phyloP scores from a whole-genome alignment of 2,113 vertebrate genomes.

The Rallus limicola region DNA sequence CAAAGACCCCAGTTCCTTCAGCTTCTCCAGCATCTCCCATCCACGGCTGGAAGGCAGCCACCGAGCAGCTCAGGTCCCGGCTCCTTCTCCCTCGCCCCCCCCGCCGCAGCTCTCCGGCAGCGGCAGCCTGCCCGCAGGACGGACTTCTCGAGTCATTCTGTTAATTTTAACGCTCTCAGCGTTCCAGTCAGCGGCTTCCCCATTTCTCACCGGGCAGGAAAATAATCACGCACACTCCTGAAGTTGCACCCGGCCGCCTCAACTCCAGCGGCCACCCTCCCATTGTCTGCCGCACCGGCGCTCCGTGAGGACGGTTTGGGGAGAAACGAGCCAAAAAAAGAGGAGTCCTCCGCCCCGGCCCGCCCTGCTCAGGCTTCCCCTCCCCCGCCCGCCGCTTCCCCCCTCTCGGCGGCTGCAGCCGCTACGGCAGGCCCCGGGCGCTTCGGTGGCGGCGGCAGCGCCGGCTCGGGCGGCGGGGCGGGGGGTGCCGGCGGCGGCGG shows the following conservation, averaged over 20 bases:
- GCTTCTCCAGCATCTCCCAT: too few species aligned
- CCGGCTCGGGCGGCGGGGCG: neutral
- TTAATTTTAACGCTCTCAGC: neutral
- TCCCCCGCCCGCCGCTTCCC: neutral
- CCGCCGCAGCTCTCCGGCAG: neutral
- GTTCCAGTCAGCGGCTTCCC: neutral
- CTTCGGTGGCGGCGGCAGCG: neutral
- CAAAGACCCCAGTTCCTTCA: neutral
- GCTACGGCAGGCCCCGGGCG: neutral
- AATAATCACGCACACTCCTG: neutral
- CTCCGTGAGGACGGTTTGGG: neutral
- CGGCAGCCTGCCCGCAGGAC: neutral
- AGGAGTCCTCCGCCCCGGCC: neutral
- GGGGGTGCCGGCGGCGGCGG: neutral
- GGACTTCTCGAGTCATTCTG: neutral
- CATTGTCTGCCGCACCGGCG: conserved; percentile 4
- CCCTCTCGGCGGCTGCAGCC: neutral
- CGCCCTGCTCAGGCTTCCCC: neutral
- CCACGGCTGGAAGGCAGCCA: neutral
- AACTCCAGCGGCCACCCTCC: neutral
- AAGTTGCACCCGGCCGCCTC: conserved; percentile 10
- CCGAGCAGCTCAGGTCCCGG: neutral
- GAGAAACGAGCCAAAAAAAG: neutral
- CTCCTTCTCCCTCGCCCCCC: neutral
- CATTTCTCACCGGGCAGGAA: neutral